These are phyloP conservation scores for Polypedilum pembai DNA, from an alignment of 1,140 invertebrate species.

Conservation along the genomic window DNA sequence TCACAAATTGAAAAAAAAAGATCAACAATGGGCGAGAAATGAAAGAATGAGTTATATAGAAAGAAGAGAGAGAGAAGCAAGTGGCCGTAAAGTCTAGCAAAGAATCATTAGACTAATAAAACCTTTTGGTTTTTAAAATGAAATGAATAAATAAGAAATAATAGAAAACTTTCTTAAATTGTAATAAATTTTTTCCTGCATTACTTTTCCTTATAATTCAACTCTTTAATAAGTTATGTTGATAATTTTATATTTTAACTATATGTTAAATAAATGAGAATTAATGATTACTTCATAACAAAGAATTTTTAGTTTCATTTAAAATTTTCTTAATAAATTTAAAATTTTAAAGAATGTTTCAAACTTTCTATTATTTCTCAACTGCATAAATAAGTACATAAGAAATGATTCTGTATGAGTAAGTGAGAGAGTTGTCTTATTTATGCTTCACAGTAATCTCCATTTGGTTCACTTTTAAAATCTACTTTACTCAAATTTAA, in stretches of 20 bases:
- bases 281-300: too few species aligned
- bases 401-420: too few species aligned
- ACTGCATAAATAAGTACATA: too few species aligned
- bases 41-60: neutral
- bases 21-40: neutral
- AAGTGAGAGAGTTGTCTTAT: neutral
- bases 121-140: neutral
- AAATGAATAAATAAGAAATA: slow-evolving; percentile 4
- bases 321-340: too few species aligned
- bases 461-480: neutral
- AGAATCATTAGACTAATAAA: slow-evolving; percentile 13
- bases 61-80: neutral
- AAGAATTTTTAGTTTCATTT: too few species aligned
- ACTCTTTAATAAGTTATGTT: too few species aligned
- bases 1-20: neutral
- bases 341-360: too few species aligned
- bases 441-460: slow-evolving; percentile 17
- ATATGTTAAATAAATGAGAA: too few species aligned
- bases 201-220: too few species aligned
- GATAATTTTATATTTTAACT: too few species aligned
- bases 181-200: too few species aligned
- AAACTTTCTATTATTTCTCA: too few species aligned
- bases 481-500: neutral
- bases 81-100: slow-evolving; percentile 9
- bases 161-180: neutral